Evolutionary conservation across 2,888 invertebrate genomes (phyloP).

Genomic region (Leucozona laternaria): DNA sequence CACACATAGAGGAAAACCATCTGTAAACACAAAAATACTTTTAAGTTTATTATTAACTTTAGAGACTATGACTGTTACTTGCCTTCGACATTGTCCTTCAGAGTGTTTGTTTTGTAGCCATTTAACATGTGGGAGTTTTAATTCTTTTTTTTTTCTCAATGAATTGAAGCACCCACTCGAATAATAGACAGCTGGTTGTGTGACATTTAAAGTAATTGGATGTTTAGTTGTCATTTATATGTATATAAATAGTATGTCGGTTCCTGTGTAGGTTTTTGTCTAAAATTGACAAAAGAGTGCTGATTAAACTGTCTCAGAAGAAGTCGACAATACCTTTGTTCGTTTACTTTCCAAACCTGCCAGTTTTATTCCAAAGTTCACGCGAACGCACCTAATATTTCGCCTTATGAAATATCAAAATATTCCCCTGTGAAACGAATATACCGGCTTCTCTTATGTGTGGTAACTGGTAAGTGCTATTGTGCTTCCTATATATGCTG

Average conservation of each 20-base stretch:
- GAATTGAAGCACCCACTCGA: slow-evolving; percentile 1
- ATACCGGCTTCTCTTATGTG: no score
- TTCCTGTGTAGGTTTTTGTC: not conserved
- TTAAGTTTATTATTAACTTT: slow-evolving; percentile 3
- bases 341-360: no score
- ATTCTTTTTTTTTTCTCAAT: not conserved
- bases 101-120: not conserved
- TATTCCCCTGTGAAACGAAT: no score
- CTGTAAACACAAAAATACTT: slow-evolving; percentile 29
- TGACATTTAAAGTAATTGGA: not conserved
- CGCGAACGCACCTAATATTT: no score
- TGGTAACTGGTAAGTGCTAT: no score
- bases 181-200: not conserved
- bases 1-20: not conserved
- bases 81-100: not conserved
- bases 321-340: no score
- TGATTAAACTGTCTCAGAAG: not conserved
- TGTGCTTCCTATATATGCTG: no score
- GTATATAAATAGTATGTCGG: not conserved
- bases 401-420: no score
- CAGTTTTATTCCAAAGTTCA: no score
- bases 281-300: not conserved
- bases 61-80: not conserved
- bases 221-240: not conserved
- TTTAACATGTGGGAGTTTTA: slow-evolving; percentile 8